Evolutionary conservation across 2,797 vertebrate genomes (phyloP), one percentile per base, ranked within the genome.

Genomic region (Rhinichthys osculus): DNA sequence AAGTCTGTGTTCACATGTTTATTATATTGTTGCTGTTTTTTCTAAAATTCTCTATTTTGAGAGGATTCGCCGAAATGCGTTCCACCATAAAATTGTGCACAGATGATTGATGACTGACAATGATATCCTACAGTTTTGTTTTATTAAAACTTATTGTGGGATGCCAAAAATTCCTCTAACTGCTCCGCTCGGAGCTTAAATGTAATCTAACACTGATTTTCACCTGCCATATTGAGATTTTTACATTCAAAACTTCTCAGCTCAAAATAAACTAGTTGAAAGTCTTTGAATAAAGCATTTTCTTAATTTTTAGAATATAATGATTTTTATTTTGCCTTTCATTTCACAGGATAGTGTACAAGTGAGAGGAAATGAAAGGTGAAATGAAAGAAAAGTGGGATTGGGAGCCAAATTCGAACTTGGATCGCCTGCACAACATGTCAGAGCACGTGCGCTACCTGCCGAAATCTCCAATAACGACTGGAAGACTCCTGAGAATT

Each of bases 91-190:
- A 86, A 72, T 64, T 67, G 13, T 59, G 59, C 86, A 57, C 70
- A 87, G 62, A 89, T 85, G 85, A 87, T 85, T 85, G 84, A 88
- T 87, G 85, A 81, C 85, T 87, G 76, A 70, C 54, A 84, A 50
- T 81, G 57, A 54, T 71, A 78, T 44, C 57, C 82, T 81, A 82
- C 76, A 87, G 78, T 77, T 85, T 85, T 81, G 73, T 81, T 52
- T 80, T 82, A 78, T 88, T 87, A 76, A 85, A 78, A 81, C 35
- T 74, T 76, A 81, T 84, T 83, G 81, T 59, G 69, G 59, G 80
- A 62, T 38, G 79, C 73, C 40, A 78, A 78, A 76, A 69, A 64
- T 52, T 76, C 82, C 71, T 73, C 70, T 7, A 62, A 72, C 27
- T 23, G 54, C 70, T 38, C 82, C 35, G 82, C 82, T 83, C 30